phyloP scores from a whole-genome alignment of 2,888 invertebrate genomes.

The Nomada fabriciana region DNA sequence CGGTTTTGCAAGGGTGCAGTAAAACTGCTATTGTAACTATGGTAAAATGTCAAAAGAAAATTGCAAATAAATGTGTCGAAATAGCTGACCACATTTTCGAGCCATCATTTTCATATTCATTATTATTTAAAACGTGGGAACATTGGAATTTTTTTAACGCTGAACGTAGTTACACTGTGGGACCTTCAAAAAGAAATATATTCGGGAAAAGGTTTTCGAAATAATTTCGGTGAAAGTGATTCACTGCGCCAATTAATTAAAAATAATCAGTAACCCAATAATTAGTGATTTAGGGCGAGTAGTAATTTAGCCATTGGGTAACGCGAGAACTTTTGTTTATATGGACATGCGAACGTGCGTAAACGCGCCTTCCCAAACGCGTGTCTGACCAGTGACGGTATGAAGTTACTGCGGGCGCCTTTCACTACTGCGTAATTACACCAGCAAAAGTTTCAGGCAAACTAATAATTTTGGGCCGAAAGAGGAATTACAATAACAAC shows the following conservation, averaged over 20 bases:
- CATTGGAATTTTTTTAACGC: no score
- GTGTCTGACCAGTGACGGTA: not conserved
- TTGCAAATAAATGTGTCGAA: no score
- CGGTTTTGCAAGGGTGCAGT: not conserved
- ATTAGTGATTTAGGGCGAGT: conserved; percentile 25
- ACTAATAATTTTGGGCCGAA: not conserved
- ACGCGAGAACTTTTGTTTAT: conserved; percentile 48
- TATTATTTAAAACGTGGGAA: no score
- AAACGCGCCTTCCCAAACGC: conserved; percentile 3
- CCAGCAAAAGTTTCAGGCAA: conserved; percentile 21
- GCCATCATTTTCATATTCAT: no score
- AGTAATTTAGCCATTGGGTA: conserved; percentile 45
- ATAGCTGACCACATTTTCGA: no score
- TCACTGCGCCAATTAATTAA: not conserved
- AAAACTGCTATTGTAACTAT: no score
- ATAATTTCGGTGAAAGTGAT: not conserved
- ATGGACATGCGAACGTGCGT: conserved; percentile 44
- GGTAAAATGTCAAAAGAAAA: no score
- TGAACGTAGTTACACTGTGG: no score
- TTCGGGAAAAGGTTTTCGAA: no score
- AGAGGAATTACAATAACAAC: no score
- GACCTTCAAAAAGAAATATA: no score
- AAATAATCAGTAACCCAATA: conserved; percentile 21
- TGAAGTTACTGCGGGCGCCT: conserved; percentile 40
- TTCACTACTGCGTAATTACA: conserved; percentile 45